phyloP scores from a whole-genome alignment of 1,140 invertebrate genomes.

The Leptinotarsa undecemlineata region DNA sequence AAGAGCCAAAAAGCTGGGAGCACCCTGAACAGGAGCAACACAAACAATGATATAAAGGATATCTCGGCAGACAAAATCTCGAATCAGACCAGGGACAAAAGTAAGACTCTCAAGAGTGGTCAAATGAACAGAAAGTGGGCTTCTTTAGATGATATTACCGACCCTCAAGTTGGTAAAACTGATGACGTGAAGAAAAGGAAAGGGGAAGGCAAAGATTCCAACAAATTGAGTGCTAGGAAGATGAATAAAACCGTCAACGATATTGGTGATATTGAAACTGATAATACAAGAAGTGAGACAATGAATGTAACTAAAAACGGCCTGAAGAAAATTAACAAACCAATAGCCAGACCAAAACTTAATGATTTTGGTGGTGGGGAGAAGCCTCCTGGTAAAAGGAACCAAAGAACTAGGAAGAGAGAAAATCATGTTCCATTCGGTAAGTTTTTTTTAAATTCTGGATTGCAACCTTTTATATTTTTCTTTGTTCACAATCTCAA shows the following conservation, averaged over 20 bases:
- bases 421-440: conserved; percentile 49
- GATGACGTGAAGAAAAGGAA: conserved; percentile 53
- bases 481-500: too few species aligned
- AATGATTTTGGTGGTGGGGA: conserved; percentile 44
- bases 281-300: conserved; percentile 45
- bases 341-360: conserved; percentile 35
- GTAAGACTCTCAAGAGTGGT: conserved; percentile 44
- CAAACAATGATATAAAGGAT: conserved; percentile 52
- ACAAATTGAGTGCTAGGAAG: conserved; percentile 57
- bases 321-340: conserved; percentile 46
- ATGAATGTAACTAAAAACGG: conserved; percentile 45
- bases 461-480: too few species aligned
- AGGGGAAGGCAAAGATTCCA: conserved; percentile 56
- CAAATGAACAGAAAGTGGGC: conserved; percentile 63
- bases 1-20: conserved; percentile 58
- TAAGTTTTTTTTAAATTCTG: conserved; percentile 32
- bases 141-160: conserved; percentile 61
- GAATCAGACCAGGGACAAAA: conserved; percentile 41
- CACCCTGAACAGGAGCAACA: conserved; percentile 45
- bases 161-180: conserved; percentile 49
- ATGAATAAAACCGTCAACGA: conserved; percentile 49
- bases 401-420: conserved; percentile 47
- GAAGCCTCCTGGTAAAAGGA: conserved; percentile 48
- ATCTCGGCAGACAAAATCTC: conserved; percentile 43
- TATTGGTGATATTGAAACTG: conserved; percentile 42